Evolutionary conservation across 2,113 vertebrate genomes (phyloP).

Genomic region (Hyaena hyaena): DNA sequence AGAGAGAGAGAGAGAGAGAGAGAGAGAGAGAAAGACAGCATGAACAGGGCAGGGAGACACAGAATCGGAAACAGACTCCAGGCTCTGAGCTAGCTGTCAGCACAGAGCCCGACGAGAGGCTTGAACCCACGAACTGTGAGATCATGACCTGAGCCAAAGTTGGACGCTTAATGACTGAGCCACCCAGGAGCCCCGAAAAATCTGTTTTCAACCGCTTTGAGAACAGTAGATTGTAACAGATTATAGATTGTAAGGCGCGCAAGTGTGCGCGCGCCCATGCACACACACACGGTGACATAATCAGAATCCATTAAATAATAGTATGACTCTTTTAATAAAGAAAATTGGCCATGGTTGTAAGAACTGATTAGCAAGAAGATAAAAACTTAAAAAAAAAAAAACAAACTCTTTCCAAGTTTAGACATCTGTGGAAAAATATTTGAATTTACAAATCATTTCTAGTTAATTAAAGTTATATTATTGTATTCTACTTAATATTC

Average conservation of each 20-base stretch:
- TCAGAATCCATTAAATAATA: neutral
- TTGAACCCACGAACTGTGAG: too few species aligned
- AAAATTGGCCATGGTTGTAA: neutral
- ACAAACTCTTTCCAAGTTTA: neutral
- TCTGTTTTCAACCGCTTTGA: neutral
- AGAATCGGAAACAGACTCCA: too few species aligned
- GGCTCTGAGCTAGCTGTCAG: too few species aligned
- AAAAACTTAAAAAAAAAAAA: neutral
- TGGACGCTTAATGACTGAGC: too few species aligned
- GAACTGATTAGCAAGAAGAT: neutral
- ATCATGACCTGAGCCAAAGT: too few species aligned
- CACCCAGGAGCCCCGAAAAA: neutral
- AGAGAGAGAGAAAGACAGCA: too few species aligned
- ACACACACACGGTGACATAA: neutral
- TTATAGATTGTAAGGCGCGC: too few species aligned
- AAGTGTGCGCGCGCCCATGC: accelerated
- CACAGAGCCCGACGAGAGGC: too few species aligned
- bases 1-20: too few species aligned
- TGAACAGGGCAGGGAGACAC: too few species aligned
- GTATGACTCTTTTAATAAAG: neutral
- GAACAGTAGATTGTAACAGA: neutral
- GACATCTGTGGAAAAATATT: neutral
- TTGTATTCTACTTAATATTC: neutral
- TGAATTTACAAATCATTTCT: neutral
- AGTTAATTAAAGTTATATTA: neutral